A percentile compares a stretch with the other conserved stretches of the same genome.
These are phyloP conservation scores for Andrena fulva DNA, from an alignment of 2,888 invertebrate species.

Conservation along the genomic window DNA sequence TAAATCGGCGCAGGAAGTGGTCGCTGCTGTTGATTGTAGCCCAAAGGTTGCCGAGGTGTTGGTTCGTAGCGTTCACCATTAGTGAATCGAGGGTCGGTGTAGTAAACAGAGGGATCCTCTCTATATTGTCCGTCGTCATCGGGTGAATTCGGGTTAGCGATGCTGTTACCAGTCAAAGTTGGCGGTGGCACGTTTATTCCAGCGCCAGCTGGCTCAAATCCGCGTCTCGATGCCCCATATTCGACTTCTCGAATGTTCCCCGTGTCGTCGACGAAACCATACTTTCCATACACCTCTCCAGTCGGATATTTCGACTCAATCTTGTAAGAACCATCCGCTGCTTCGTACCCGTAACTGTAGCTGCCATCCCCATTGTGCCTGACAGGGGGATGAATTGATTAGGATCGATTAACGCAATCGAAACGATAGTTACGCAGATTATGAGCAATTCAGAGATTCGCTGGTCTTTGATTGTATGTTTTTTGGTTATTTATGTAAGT, in stretches of 20 bases:
- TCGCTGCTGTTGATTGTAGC: conserved; percentile 69
- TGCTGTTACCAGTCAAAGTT: conserved; percentile 86
- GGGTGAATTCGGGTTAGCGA: conserved; percentile 86
- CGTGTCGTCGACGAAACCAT: conserved; percentile 93
- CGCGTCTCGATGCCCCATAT: conserved; percentile 93
- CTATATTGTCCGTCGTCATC: conserved; percentile 95
- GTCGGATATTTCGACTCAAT: conserved; percentile 94
- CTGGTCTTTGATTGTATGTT: too few relatives aligned
- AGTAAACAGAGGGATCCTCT: conserved; percentile 93
- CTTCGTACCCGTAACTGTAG: conserved; percentile 95
- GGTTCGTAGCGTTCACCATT: conserved; percentile 83
- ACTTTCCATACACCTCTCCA: conserved; percentile 95
- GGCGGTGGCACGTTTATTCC: conserved; percentile 94
- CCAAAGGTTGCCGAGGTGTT: conserved; percentile 78
- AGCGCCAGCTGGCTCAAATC: conserved; percentile 92
- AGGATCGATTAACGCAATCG: not conserved
- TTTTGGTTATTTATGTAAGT: too few relatives aligned
- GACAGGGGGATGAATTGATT: not conserved
- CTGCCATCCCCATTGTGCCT: conserved; percentile 95
- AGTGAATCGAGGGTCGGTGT: conserved; percentile 89
- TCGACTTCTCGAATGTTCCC: conserved; percentile 92
- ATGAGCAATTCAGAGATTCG: too few relatives aligned
- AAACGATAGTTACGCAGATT: too few relatives aligned
- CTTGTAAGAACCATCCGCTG: conserved; percentile 94
- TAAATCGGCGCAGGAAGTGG: conserved; percentile 71